These are phyloP conservation scores for Dryobates pubescens DNA, from an alignment of 2,797 vertebrate genomes.

Conservation along the genomic window DNA sequence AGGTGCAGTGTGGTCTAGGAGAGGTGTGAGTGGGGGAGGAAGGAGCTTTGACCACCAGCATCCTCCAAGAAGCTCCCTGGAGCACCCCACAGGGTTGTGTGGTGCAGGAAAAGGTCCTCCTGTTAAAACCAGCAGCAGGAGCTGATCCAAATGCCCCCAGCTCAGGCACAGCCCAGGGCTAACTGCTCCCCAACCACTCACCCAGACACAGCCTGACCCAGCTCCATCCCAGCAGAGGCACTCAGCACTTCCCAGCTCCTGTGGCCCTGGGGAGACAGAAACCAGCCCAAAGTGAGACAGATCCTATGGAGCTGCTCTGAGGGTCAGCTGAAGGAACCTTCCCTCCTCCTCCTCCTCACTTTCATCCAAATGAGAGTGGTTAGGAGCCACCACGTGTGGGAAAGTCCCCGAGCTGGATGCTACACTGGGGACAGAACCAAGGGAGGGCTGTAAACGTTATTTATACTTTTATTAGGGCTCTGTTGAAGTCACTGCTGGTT, in stretches of 20 bases:
- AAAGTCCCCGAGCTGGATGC: background rate
- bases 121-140: background rate
- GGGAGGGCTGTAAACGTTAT: background rate
- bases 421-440: background rate
- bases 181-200: background rate
- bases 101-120: background rate
- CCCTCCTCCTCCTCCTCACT: background rate
- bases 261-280: background rate
- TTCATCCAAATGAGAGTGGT: background rate
- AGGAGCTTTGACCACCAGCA: background rate
- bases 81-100: background rate
- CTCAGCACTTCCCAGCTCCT: fast-evolving
- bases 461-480: background rate
- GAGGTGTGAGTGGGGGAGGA: background rate
- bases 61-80: background rate
- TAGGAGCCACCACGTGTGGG: background rate
- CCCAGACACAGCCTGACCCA: background rate
- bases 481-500: background rate
- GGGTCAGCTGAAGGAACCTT: background rate
- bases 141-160: background rate
- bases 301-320: background rate
- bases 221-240: background rate
- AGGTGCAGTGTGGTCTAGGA: background rate
- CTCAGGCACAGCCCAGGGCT: fast-evolving
- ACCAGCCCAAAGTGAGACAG: background rate